Evolutionary conservation across 2,113 vertebrate genomes (phyloP), one percentile per base, ranked within the genome.

Genomic region (Columba janthina): DNA sequence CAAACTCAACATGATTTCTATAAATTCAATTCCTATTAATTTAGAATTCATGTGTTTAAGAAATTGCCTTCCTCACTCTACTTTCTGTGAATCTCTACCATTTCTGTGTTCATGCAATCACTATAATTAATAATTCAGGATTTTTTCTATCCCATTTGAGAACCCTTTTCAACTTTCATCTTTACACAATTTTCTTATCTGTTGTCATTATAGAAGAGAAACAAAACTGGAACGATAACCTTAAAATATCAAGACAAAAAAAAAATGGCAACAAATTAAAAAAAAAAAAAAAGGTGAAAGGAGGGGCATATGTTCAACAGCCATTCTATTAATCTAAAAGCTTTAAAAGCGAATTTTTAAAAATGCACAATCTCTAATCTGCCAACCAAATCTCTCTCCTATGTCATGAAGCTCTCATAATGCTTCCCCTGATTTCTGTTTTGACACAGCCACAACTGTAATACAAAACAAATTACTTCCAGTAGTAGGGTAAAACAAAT

Each of bases 401-500:
- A 36, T 0, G 1, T 80, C 46, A 88, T 38, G 24, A 91, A 85
- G 40, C 28, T 82, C 53, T 44, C 44, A 56, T 26, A 77, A 60
- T 38, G 51, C 46, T 84, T 54, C 32, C 66, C n/a, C 17, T 2
- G 1, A 31, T 78, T 84, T 72, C 62, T 89, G 67, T 65, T 94
- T 54, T 71, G 38, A 85, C 36, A 80, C 48, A 95, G 46, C 7
- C 70, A 85, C 71, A 94, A 77, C 28, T 82, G 46, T 38, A 89
- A 70, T 20, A 91, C 12, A 71, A 78, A 91, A 89, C 50, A 70
- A 88, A 94, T 86, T 61, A 89, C 40, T 95, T 74, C 56, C 93
- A 93, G 75, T 20, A 89, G n/a, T 12, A 71, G 17, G 42, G 75
- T 56, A 60, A 94, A 88, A 70, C 42, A 74, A 94, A 87, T 21